Base-by-base conservation (phyloP, 1,140 invertebrate species). In the Sycophila sp. region DNA sequence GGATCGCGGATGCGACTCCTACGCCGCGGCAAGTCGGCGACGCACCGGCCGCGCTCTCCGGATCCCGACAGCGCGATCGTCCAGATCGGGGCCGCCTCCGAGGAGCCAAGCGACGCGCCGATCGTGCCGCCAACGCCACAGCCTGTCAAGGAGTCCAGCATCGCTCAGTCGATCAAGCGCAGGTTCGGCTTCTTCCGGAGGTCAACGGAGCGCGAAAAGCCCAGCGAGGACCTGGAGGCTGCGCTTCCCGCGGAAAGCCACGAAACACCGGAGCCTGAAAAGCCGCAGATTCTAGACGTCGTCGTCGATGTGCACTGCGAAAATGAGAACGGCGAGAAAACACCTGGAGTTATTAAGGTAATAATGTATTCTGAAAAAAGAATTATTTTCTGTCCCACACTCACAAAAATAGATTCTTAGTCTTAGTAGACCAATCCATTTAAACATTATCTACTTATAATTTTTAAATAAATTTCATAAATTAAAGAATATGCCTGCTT, bases 221-320 rank as follows among this genome's bases (percentile, higher is more conserved):
- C 38, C 3, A 17, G n/a, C 1, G 60, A 65, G 2, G 69, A 59
- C 19, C 30, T 59, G 2, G 62, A 71, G 10, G 49, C 62, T 4
- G 53, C 53, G 4, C 2, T 36, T 8, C 5, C 30, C n/a, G 26
- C 10, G 10, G 42, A 51, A 10, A 47, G 5, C 10, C 11, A n/a
- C 0, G 13, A 40, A 7, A 15, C 24, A 2, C 7, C 26, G 1
- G 4, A 26, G 15, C 2, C 17, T 13, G 28, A 32, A 11, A 34
- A 38, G n/a, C 19, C 10, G 11, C 60, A 73, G 34, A 55, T 72
- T 0, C 24, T 84, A 19, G 75, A 83, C 19, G 79, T 85, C 2
- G 71, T 84, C 6, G 84, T 78, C 0, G 69, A 69, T 17, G 66
- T 59, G 2, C 42, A 60, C 24, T 30, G 4, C 0, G 62, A 66